phyloP scores from a whole-genome alignment of 1,140 invertebrate species.

The Platyscapa corneri region DNA sequence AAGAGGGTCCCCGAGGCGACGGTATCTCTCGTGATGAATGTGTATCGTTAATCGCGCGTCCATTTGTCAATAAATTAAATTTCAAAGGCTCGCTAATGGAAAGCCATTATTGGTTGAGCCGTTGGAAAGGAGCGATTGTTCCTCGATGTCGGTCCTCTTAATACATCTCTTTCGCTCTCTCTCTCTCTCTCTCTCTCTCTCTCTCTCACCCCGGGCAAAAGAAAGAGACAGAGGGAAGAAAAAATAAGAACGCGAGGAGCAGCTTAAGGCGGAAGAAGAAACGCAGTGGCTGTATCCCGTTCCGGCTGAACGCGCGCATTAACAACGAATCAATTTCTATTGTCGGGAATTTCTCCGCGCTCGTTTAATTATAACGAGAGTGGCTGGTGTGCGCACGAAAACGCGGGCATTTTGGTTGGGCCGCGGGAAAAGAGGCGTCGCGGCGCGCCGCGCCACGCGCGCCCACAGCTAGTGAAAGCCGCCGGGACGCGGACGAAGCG shows the following conservation, averaged over 20 bases:
- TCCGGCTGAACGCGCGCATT: not conserved
- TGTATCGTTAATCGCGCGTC: no score
- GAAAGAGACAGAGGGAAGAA: not conserved
- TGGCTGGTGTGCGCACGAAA: not conserved
- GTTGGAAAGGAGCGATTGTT: not conserved
- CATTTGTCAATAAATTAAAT: not conserved
- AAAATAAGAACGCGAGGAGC: no score
- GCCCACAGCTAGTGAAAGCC: conserved; percentile 19
- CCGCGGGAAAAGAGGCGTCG: not conserved
- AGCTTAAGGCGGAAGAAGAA: no score
- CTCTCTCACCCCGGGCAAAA: not conserved
- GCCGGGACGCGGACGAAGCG: not conserved
- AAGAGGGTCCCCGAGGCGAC: no score
- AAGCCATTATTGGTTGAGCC: not conserved
- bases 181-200: no score
- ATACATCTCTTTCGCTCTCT: no score
- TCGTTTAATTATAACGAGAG: conserved; percentile 34
- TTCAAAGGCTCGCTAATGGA: not conserved
- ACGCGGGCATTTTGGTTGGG: not conserved
- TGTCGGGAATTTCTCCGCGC: conserved; percentile 40
- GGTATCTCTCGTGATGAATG: not conserved
- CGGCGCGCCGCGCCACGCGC: conserved; percentile 1
- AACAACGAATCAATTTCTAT: conserved; percentile 37
- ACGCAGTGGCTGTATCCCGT: not conserved
- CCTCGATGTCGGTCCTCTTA: no score